These are phyloP conservation scores for Macaria notata DNA, from an alignment of 2,888 invertebrate species.

Conservation along the genomic window DNA sequence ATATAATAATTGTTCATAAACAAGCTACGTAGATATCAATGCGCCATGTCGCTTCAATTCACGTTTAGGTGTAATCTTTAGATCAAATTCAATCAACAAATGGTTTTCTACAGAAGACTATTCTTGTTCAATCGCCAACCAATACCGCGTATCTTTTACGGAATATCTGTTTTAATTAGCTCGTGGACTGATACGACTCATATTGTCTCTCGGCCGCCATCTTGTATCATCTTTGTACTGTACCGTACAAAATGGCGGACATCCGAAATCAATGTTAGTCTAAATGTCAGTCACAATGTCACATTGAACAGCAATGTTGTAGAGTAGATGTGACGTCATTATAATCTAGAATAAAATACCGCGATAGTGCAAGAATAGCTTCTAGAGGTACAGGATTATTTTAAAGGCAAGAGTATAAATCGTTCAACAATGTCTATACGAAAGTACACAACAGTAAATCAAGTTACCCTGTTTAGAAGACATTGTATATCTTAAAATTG, in stretches of 20 bases:
- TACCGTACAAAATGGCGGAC: no score
- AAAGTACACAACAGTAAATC: conserved; percentile 75
- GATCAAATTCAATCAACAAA: conserved; percentile 21
- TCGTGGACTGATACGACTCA: no score
- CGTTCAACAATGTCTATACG: conserved; percentile 47
- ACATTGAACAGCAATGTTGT: no score
- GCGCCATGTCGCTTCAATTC: conserved; percentile 33
- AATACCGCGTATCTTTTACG: no score
- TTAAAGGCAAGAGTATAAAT: conserved; percentile 53
- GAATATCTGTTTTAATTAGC: no score
- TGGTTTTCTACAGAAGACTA: conserved; percentile 7
- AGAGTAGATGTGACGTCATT: no score
- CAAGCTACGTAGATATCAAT: conserved; percentile 32
- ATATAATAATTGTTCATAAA: conserved; percentile 28
- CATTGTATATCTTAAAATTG: conserved; percentile 80
- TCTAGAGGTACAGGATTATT: conserved; percentile 25
- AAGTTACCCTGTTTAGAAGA: conserved; percentile 80
- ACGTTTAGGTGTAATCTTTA: conserved; percentile 24
- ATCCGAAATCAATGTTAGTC: no score
- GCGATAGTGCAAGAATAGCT: neutral
- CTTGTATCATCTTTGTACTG: no score
- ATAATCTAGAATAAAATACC: no score
- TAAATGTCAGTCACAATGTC: no score
- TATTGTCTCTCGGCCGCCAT: no score
- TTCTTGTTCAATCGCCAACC: neutral